Evolutionary conservation across 2,113 vertebrate genomes (phyloP), one percentile per base, ranked within the genome.

Genomic region (Corydoras maculifer): DNA sequence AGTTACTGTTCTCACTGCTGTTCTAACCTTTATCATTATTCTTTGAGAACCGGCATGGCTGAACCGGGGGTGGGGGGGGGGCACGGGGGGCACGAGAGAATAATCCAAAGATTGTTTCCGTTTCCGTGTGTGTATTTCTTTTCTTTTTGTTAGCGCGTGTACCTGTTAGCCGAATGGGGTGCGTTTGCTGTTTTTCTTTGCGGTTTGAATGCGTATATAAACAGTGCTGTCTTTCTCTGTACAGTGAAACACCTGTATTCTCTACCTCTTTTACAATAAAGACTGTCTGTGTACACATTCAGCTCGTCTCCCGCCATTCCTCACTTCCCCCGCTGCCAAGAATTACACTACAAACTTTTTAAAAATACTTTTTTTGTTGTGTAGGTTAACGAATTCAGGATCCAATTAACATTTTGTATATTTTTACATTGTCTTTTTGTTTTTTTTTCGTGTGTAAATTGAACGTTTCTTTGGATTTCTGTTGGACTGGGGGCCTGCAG

Each of bases 181-280:
- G 85, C 31, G 80, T 77, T 78, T 78, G 71, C 77, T 68, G 81
- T 88, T 81, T 81, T 83, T 79, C 78, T 84, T 81, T 77, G 77
- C 53, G 32, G 84, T 84, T 82, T 85, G 87, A 87, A 83, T 87
- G 89, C 82, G 84, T 86, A 78, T 86, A 83, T 86, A 79, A 81
- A 85, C 84, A 88, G 87, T 89, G 85, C 85, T 88, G 86, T 89
- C 79, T 86, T 85, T 87, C 85, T 89, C 85, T 91, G 90, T 89
- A 91, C 90, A 90, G 89, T 89, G 87, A 87, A 91, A 89, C 84
- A 90, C 80, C 88, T 90, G 88, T 90, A 88, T 88, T 88, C 88
- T 90, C 90, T 91, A 91, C 90, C 89, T 91, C 90, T 89, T 91
- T 91, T 90, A 89, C 89, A 91, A 91, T 90, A 90, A 91, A 91